Evolutionary conservation across 2,797 vertebrate genomes (phyloP).

Genomic region (Myotis daubentonii): DNA sequence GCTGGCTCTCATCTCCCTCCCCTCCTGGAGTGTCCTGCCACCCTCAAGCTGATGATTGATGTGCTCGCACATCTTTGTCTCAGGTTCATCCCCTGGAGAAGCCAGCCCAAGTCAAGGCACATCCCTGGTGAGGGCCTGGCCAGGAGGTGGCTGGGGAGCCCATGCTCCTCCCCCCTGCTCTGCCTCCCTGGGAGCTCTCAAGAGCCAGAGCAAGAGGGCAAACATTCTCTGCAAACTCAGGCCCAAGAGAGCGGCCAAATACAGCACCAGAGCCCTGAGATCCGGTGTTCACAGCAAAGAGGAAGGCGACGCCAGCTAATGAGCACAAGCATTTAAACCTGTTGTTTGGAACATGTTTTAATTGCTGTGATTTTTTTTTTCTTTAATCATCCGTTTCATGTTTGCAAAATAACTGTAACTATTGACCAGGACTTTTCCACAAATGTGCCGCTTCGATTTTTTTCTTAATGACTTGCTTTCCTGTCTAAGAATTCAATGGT

Average conservation of each 20-base stretch:
- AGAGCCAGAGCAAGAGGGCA: not conserved
- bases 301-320: fast-evolving
- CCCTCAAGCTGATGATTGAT: not conserved
- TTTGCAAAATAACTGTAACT: slow-evolving; percentile 7
- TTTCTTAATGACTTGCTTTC: not conserved
- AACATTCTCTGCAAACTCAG: not conserved
- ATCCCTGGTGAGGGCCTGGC: fast-evolving
- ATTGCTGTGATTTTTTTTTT: not conserved
- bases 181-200: not conserved
- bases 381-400: not conserved
- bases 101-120: not conserved
- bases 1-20: too few relatives aligned
- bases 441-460: not conserved
- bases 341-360: not conserved
- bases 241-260: fast-evolving
- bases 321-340: not conserved
- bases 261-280: not conserved
- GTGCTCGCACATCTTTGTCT: not conserved
- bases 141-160: not conserved
- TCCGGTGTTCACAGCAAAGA: not conserved
- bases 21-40: too few relatives aligned
- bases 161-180: fast-evolving
- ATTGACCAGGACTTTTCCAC: not conserved
- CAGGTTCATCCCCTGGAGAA: not conserved
- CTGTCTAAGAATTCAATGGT: not conserved